These are phyloP conservation scores for Drosophila lacteicornis DNA, from an alignment of 1,140 invertebrate species.

Conservation along the genomic window DNA sequence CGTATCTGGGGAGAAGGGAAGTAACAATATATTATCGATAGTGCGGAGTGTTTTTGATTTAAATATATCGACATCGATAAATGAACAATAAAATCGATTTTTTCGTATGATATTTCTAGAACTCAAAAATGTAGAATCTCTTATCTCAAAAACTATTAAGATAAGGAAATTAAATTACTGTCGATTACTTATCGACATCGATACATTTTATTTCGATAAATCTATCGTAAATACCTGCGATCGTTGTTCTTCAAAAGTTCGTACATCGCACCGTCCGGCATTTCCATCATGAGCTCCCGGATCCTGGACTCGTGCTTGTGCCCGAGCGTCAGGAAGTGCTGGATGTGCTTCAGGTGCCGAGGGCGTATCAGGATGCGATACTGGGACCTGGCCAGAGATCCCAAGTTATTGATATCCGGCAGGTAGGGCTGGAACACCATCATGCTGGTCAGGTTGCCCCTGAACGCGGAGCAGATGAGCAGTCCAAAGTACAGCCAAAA, in stretches of 20 bases:
- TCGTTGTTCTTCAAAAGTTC: conserved; percentile 51
- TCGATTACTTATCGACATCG: too few species aligned
- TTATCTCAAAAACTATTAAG: too few species aligned
- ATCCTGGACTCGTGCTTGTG: conserved; percentile 54
- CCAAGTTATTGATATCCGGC: conserved; percentile 69
- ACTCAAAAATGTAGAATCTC: too few species aligned
- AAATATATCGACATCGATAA: too few species aligned
- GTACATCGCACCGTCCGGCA: conserved; percentile 50
- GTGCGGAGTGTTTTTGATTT: not conserved
- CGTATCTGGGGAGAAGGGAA: conserved; percentile 7
- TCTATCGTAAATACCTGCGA: conserved; percentile 16
- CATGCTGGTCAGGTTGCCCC: conserved; percentile 76
- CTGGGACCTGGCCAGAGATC: conserved; percentile 48
- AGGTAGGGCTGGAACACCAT: conserved; percentile 66
- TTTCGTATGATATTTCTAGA: too few species aligned
- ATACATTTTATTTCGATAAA: too few species aligned
- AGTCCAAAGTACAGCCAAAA: conserved; percentile 77
- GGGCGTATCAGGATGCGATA: conserved; percentile 56
- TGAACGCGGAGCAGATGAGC: conserved; percentile 71
- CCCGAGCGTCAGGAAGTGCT: conserved; percentile 51
- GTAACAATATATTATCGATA: not conserved
- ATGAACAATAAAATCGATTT: not conserved
- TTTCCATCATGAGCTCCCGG: conserved; percentile 41
- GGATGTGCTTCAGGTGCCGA: conserved; percentile 62
- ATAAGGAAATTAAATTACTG: too few species aligned